Evolutionary conservation across 2,888 invertebrate genomes (phyloP).

Genomic region (Gymnosoma rotundatum): DNA sequence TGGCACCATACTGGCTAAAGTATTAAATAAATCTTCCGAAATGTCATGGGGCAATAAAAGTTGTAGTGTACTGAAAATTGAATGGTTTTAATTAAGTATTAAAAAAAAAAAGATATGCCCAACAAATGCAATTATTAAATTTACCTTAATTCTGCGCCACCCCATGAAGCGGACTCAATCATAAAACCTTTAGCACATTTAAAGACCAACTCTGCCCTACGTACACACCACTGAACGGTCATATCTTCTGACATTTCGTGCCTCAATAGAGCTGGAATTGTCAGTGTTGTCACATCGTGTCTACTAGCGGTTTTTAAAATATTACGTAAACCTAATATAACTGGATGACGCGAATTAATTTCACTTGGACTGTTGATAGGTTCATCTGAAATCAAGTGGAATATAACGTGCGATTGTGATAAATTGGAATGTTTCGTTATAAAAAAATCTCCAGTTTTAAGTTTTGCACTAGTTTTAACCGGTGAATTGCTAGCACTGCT

Average conservation of each 20-base stretch:
- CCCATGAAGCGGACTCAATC: conserved; percentile 98
- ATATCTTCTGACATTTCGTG: conserved; percentile 98
- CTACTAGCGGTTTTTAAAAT: conserved; percentile 97
- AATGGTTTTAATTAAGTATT: background rate
- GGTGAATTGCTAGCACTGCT: conserved; percentile 75
- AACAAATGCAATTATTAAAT: background rate
- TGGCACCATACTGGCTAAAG: conserved; percentile 93
- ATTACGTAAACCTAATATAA: conserved; percentile 96
- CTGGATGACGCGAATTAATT: conserved; percentile 97
- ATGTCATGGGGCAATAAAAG: conserved; percentile 90
- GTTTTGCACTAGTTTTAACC: conserved; percentile 82
- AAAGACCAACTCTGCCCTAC: conserved; percentile 97
- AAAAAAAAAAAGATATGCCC: background rate
- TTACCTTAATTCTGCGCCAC: conserved; percentile 93
- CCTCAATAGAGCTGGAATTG: conserved; percentile 94
- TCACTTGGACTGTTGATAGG: conserved; percentile 87
- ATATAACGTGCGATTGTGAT: conserved; percentile 96
- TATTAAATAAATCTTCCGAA: conserved; percentile 91
- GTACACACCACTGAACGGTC: conserved; percentile 98
- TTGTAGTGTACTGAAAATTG: conserved; percentile 79
- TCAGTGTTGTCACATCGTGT: conserved; percentile 95
- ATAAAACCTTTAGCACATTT: conserved; percentile 99
- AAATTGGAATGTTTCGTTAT: conserved; percentile 96
- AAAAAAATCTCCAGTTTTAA: conserved; percentile 93
- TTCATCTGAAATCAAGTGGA: conserved; percentile 97